Conservation (phyloP, 2,113 vertebrate genomes). For the Lichenostomus cassidix region DNA sequence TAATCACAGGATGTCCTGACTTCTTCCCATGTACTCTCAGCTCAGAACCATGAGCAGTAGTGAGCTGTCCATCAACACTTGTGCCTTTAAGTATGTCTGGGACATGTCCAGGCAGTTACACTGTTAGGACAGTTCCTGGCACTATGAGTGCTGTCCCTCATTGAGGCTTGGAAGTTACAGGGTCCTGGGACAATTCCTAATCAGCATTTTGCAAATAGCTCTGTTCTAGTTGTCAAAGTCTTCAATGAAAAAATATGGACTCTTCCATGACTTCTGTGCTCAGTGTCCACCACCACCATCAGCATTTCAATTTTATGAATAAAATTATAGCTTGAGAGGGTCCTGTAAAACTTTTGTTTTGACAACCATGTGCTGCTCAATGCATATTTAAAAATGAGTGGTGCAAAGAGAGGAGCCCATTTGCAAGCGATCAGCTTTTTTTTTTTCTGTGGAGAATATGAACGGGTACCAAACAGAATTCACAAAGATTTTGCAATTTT, state of each 20-base stretch:
- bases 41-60: background rate
- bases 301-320: background rate
- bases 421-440: background rate
- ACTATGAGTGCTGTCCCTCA: background rate
- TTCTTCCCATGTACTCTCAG: background rate
- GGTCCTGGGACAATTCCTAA: background rate
- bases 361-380: background rate
- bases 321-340: background rate
- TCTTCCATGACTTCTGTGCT: background rate
- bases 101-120: background rate
- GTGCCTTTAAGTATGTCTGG: background rate
- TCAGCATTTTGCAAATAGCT: background rate
- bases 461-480: background rate
- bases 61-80: background rate
- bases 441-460: background rate
- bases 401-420: background rate
- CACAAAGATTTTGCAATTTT: background rate
- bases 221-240: background rate
- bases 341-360: background rate
- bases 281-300: background rate
- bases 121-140: background rate
- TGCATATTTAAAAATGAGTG: background rate
- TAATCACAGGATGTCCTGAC: background rate
- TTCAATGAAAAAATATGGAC: background rate
- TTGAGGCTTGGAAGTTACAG: background rate